Conservation (phyloP, 2,888 invertebrate species). For the Andrena bucephala region DNA sequence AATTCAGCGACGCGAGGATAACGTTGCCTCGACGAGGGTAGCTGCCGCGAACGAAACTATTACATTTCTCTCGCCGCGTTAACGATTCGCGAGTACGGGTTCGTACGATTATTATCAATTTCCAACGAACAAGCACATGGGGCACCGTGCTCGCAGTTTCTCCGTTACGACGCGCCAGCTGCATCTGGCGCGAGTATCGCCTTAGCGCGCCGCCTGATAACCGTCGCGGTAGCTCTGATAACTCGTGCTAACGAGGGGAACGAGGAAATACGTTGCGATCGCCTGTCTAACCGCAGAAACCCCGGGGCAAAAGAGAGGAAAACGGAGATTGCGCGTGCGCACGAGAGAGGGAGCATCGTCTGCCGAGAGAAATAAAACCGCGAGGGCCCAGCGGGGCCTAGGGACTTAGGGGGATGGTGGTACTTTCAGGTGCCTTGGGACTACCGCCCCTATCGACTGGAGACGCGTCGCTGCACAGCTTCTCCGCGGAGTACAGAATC, state of each 20-base stretch:
- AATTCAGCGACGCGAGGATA: conserved; percentile 9
- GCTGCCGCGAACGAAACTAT: conserved; percentile 5
- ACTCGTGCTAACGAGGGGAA: background rate
- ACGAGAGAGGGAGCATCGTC: background rate
- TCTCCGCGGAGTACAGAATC: conserved; percentile 82
- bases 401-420: conserved; percentile 81
- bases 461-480: conserved; percentile 81
- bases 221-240: conserved; percentile 1
- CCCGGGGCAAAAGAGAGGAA: background rate
- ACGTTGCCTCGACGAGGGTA: background rate
- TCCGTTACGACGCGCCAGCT: conserved; percentile 68
- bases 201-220: conserved; percentile 30
- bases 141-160: conserved; percentile 79
- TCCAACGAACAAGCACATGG: conserved; percentile 35
- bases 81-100: conserved; percentile 10
- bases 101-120: conserved; percentile 35
- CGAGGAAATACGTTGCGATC: conserved; percentile 8
- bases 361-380: conserved; percentile 5
- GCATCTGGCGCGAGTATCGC: conserved; percentile 64
- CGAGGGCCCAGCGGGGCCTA: conserved; percentile 37
- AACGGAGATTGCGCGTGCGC: background rate
- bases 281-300: conserved; percentile 6
- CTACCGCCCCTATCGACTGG: conserved; percentile 79
- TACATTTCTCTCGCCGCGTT: conserved; percentile 20
- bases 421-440: conserved; percentile 83